Evolutionary conservation across 2,113 vertebrate species (phyloP).

Genomic region (Dendrocopos noguchii): DNA sequence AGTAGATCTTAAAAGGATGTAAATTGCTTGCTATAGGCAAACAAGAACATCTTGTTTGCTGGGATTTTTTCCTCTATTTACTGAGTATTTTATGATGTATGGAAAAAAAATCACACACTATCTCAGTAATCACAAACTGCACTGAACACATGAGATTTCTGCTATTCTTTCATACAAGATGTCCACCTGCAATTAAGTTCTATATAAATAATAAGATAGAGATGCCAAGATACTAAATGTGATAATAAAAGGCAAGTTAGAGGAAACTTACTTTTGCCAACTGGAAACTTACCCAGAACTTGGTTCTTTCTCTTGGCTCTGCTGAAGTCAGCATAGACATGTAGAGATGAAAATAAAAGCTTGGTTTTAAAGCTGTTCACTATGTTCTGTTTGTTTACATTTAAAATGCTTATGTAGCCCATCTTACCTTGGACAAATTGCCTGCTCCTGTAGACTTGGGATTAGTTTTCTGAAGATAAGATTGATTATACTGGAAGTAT

Average conservation of each 20-base stretch:
- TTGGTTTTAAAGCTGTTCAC: not conserved
- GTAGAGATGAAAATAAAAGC: not conserved
- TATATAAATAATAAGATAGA: not conserved
- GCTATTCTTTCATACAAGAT: not conserved
- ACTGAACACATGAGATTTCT: not conserved
- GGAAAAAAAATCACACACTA: not conserved
- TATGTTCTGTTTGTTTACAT: not conserved
- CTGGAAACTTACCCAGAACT: not conserved
- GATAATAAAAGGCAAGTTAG: not conserved
- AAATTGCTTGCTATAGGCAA: slow-evolving; percentile 24
- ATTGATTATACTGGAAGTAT: not conserved
- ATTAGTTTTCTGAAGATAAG: not conserved
- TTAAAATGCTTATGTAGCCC: not conserved
- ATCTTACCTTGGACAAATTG: not conserved
- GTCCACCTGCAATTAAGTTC: not conserved
- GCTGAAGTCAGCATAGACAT: not conserved
- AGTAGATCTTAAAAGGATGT: not conserved
- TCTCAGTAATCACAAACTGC: not conserved
- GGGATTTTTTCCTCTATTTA: not conserved
- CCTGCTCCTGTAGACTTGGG: not conserved
- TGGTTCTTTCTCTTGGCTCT: not conserved
- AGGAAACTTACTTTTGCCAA: not conserved
- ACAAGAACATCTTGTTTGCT: slow-evolving; percentile 36
- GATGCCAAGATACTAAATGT: not conserved
- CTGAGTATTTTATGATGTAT: not conserved